Base-by-base conservation (phyloP, 1,140 invertebrate genomes). In the Drosophila setifemur region DNA sequence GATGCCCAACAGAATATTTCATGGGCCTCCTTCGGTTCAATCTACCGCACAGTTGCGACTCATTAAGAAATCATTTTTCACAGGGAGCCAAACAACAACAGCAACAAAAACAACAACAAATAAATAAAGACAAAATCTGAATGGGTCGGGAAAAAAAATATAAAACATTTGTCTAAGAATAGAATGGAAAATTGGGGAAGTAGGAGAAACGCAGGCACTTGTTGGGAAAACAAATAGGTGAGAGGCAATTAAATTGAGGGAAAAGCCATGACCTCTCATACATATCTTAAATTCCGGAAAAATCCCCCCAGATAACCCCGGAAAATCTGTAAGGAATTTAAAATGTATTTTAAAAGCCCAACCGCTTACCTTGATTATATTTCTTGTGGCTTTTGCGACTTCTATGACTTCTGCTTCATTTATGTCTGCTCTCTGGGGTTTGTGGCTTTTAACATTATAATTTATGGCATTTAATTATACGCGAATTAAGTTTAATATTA, bases 11-110 rank as follows among this genome's bases (percentile, higher is more conserved):
- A 18, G 23, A 53, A 28, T 37, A 2, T 26, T 7, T 5, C 9
- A 26, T 4, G 9, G 42, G 3, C 23, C 25, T 39, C 31, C 11
- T 53, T 28, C 26, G 28, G 42, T 55, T 47, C 48, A 55, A 48
- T 64, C 43, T 45, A 40, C 33, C 42, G 23, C 67, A 42, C 43
- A 49, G 67, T 60, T 49, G 67, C 68, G 45, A 52, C 54, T 72
- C 68, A 72, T 72, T 72, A 72, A 71, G 68, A 72, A 72, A 71
- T 72, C 67, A 72, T 72, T 70, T 70, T 60, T 70, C 53, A 70
- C 54, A 71, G 43, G 57, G 53, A 61, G 53, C 52, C 42, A 39
- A 11, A 47, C 55, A 70, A n/a, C n/a, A n/a, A n/a, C n/a, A n/a
- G n/a, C n/a, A 67, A 52, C 66, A 25, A 35, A 43, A 16, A 14